These are phyloP conservation scores for Rhodinocichla rosea DNA, from an alignment of 2,113 vertebrate genomes.

Conservation along the genomic window DNA sequence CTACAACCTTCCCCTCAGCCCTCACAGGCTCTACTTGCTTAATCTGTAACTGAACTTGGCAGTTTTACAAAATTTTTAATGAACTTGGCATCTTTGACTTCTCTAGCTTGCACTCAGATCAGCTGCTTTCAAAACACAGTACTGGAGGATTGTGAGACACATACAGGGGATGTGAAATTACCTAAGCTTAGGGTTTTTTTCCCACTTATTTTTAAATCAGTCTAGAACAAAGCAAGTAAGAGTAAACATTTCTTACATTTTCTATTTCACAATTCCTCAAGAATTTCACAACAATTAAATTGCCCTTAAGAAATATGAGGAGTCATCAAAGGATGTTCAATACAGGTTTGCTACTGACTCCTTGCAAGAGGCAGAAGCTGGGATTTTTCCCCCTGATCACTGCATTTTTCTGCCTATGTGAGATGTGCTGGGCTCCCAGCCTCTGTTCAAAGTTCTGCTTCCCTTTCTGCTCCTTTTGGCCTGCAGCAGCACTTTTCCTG, in stretches of 20 bases:
- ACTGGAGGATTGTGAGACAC: background rate
- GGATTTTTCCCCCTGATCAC: background rate
- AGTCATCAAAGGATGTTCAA: background rate
- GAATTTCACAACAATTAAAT: background rate
- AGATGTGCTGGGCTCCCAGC: background rate
- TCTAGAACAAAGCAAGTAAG: background rate
- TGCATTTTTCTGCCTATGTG: background rate
- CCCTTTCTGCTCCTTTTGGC: background rate
- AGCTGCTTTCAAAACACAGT: background rate
- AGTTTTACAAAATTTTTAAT: background rate
- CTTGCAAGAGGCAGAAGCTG: background rate
- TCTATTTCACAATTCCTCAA: background rate
- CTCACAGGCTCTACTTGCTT: background rate
- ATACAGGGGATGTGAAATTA: background rate
- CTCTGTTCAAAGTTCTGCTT: background rate
- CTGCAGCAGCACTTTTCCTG: background rate
- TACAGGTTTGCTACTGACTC: background rate
- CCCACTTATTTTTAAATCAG: background rate
- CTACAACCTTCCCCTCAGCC: background rate
- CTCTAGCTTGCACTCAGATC: background rate
- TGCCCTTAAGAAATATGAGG: background rate
- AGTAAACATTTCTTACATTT: background rate
- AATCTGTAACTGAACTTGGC: background rate
- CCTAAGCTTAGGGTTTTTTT: fast-evolving
- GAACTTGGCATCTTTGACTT: background rate